Evolutionary conservation across 2,797 vertebrate genomes (phyloP), one percentile per base, ranked within the genome.

Genomic region (Lepilemur ruficaudatus): DNA sequence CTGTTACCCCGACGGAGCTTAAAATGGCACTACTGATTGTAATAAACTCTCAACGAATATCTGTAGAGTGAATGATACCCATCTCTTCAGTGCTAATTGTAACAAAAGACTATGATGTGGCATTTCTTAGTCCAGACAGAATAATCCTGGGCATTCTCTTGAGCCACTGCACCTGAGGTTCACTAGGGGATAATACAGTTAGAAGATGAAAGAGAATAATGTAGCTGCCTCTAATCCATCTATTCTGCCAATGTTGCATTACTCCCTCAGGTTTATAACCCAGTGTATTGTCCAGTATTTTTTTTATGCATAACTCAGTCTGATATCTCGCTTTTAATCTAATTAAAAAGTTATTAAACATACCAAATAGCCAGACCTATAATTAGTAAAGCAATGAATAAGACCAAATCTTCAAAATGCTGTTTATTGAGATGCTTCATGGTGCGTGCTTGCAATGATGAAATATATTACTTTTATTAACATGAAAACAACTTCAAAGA

Each of bases 261-360:
- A 94, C 18, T 52, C 59, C 13, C 52, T 92, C n/a, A 35, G 28
- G 9, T 79, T 90, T 25, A 59, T 14, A 80, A 70, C 28, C 69
- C 89, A 86, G 48, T 23, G 11, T 4, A 63, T n/a, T 57, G n/a
- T 52, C 32, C 32, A 1, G 52, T 11, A 32, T 14, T 89, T 48
- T 25, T 80, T 91, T 70, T 46, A 89, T 35, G 50, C 65, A 78
- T 61, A 84, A 76, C 7, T 59, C 59, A 96, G 38, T 76, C 55
- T 48, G 78, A 46, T 65, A 17, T 52, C 75, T 43, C 57, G 59
- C 65, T 94, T 76, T 93, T 28, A 73, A 17, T 82, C 78, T 94
- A 61, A 86, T 22, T 28, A 73, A 43, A 87, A 80, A 89, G 82
- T 84, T 91, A 93, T 43, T 91, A 63, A 95, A 82, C 41, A 59